phyloP scores from a whole-genome alignment of 2,797 vertebrate genomes.

The Coreius guichenoti region DNA sequence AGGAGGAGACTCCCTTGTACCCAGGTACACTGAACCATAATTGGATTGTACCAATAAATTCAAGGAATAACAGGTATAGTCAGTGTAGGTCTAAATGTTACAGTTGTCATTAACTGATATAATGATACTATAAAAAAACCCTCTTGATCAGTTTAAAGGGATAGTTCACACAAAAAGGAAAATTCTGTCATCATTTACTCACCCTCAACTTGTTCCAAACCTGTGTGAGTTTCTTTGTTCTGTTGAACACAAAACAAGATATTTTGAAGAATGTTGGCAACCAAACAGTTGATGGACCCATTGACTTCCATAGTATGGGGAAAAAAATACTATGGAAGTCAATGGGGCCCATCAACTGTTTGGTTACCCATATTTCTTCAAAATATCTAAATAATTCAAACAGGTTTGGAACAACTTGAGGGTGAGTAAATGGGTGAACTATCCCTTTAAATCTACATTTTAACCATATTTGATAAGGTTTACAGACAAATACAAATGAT shows the following conservation, averaged over 20 bases:
- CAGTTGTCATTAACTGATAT: neutral
- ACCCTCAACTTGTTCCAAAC: neutral
- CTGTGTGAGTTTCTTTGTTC: neutral
- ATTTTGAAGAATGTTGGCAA: neutral
- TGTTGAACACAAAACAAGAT: neutral
- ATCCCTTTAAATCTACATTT: neutral
- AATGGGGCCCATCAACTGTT: neutral
- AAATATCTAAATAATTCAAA: neutral
- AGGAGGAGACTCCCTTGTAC: constrained; percentile 95
- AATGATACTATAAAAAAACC: neutral
- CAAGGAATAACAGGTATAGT: neutral
- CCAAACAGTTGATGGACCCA: neutral
- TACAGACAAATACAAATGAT: neutral
- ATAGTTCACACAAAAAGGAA: neutral
- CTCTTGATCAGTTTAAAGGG: neutral
- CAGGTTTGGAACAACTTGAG: neutral
- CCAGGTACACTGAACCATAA: constrained; percentile 81
- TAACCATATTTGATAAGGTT: neutral
- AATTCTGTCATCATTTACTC: neutral
- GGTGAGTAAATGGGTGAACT: neutral
- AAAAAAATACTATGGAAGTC: neutral
- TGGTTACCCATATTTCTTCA: neutral
- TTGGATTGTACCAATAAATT: neutral
- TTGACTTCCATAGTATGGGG: neutral
- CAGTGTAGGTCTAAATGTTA: neutral